Evolutionary conservation across 2,888 invertebrate genomes (phyloP).

Genomic region (Linnaemya vulpina): DNA sequence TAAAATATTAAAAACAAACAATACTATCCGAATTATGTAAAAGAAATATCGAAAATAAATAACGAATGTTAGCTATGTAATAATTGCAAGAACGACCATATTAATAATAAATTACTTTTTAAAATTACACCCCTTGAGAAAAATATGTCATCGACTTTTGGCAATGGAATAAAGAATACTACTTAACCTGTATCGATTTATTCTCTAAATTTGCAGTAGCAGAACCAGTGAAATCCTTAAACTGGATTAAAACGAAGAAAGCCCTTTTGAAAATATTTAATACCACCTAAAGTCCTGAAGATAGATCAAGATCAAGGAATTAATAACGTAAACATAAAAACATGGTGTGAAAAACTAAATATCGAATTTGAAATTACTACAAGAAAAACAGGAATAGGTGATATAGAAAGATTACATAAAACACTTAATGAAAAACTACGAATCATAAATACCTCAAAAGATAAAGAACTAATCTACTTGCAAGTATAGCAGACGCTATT

Average conservation of each 20-base stretch:
- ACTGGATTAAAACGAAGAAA: conserved; percentile 59
- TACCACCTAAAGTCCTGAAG: conserved; percentile 35
- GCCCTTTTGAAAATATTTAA: conserved; percentile 52
- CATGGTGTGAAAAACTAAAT: conserved; percentile 15
- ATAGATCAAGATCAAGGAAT: conserved; percentile 40
- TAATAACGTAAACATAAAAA: conserved; percentile 21
- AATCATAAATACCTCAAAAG: conserved; percentile 26
- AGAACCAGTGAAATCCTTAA: conserved; percentile 1
- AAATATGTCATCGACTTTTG: conserved; percentile 60
- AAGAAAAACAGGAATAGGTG: conserved; percentile 1
- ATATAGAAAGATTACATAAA: conserved; percentile 47
- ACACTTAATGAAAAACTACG: conserved; percentile 63
- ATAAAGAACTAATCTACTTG: conserved; percentile 35
- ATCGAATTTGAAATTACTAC: conserved; percentile 52
- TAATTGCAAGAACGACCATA: too few relatives aligned
- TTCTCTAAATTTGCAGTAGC: conserved; percentile 58
- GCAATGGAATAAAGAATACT: conserved; percentile 62
- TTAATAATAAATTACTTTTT: conserved; percentile 61
- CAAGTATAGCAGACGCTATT: conserved; percentile 42
- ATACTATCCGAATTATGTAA: conserved; percentile 60
- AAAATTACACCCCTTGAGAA: conserved; percentile 60
- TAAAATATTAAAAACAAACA: conserved; percentile 11
- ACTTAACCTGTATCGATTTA: conserved; percentile 64
- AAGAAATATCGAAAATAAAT: conserved; percentile 60
- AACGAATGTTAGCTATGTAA: conserved; percentile 66